These are phyloP conservation scores for Thunnus albacares DNA, from an alignment of 2,797 vertebrate genomes.

Conservation along the genomic window DNA sequence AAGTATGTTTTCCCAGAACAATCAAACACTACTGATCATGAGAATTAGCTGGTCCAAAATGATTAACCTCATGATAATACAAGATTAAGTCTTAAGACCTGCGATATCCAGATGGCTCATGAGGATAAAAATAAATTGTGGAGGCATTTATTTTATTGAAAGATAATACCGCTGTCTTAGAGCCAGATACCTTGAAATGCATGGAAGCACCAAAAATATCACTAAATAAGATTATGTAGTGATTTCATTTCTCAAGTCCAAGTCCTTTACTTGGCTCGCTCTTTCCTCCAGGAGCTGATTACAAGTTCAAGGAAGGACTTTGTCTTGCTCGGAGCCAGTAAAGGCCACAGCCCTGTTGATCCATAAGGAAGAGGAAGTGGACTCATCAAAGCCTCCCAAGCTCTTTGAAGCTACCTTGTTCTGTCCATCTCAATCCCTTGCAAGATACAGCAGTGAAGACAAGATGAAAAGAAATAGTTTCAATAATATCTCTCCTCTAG, in stretches of 20 bases:
- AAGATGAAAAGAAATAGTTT: conserved; percentile 68
- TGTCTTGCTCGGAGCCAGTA: conserved; percentile 47
- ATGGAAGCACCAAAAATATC: conserved; percentile 12
- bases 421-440: conserved; percentile 53
- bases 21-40: conserved; percentile 9
- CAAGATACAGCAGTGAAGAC: conserved; percentile 59
- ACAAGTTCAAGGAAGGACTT: conserved; percentile 54
- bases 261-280: conserved; percentile 31
- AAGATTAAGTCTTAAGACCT: conserved; percentile 37
- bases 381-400: conserved; percentile 77
- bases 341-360: conserved; percentile 71
- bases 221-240: neutral
- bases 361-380: conserved; percentile 63
- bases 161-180: conserved; percentile 42
- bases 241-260: conserved; percentile 25
- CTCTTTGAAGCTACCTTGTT: conserved; percentile 78
- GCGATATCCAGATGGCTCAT: conserved; percentile 32
- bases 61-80: conserved; percentile 29
- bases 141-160: conserved; percentile 36
- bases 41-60: conserved; percentile 9
- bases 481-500: conserved; percentile 42
- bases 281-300: conserved; percentile 56
- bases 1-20: neutral
- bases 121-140: conserved; percentile 31
- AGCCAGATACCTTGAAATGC: neutral